Base-by-base conservation (phyloP, 2,888 invertebrate species). In the Aphelenchoides bicaudatus region DNA sequence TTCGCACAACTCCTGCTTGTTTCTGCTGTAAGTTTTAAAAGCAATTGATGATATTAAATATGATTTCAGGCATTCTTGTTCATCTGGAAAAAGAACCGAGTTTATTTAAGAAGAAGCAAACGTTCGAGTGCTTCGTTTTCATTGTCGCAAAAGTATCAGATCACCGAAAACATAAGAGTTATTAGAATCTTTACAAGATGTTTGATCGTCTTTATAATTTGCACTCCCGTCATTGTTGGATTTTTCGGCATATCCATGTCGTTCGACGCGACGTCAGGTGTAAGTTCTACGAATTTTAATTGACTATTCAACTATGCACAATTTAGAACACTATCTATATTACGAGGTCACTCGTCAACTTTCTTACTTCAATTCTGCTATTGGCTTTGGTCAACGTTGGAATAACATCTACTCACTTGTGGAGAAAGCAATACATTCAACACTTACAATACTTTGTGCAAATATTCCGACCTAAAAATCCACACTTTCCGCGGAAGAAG, bases 141-240 rank as follows among this genome's bases (percentile, higher is more conserved):
- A 16, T 34, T 34, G 34, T 34, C 34, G 13, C 34, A 34, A 16
- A 34, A 34, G 16, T 34, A 16, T 10, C 43, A 43, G 43, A 43
- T 43, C 43, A 43, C 16, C 23, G 43, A 43, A 43, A 43, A 43
- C 43, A 43, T 25, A 21, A 19, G 43, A 6, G 43, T 43, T 6
- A 19, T 43, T 25, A 21, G 21, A 6, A 43, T 43, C 10, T 8
- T 43, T 25, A 21, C 25, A 8, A 6, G 43, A 8, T 43, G 21
- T 10, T 6, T 43, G 6, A 21, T 6, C 23, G 6, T 6, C 10
- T 43, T 43, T n/a, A 21, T 19, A 10, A 25, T 43, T 6, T 43
- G 43, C 23, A 43, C 25, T 19, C 43, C 43, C 16, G 16, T 43
- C 23, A 6, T 43, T 6, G n/a, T 43, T 43, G 43, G 21, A 10